phyloP scores from a whole-genome alignment of 2,888 invertebrate genomes.

The Philhelius pedissequus region DNA sequence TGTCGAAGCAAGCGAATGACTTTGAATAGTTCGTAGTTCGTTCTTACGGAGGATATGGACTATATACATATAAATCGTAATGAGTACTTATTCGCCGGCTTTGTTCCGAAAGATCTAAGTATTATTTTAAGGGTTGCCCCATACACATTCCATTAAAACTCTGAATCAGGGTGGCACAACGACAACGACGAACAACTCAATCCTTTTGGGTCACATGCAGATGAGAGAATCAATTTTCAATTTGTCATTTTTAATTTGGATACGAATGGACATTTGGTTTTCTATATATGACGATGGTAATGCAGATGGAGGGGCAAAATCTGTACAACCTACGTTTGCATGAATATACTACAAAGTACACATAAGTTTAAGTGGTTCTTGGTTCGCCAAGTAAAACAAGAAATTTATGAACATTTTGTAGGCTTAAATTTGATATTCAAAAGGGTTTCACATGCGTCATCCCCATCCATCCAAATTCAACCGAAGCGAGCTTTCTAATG shows the following conservation, averaged over 20 bases:
- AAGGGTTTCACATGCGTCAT: slow-evolving; percentile 19
- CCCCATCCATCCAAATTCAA: background rate
- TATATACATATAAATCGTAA: slow-evolving; percentile 41
- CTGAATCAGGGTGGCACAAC: background rate
- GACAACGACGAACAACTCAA: slow-evolving; percentile 36
- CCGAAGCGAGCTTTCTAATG: background rate
- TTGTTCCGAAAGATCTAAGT: slow-evolving; percentile 28
- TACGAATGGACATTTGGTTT: slow-evolving; percentile 30
- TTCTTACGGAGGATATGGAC: background rate
- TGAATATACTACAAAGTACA: background rate
- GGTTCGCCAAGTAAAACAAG: slow-evolving; percentile 37
- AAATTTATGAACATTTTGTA: slow-evolving; percentile 35
- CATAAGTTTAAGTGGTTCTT: background rate
- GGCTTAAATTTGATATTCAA: slow-evolving; percentile 53
- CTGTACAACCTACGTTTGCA: background rate
- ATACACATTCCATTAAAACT: background rate
- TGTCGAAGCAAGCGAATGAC: background rate
- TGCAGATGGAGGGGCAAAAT: background rate
- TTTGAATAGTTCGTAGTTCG: slow-evolving; percentile 10
- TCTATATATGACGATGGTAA: background rate
- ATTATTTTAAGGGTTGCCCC: slow-evolving; percentile 17
- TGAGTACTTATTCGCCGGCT: slow-evolving; percentile 50
- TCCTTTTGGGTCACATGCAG: slow-evolving; percentile 58
- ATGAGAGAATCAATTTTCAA: slow-evolving; percentile 59
- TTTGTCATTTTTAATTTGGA: slow-evolving; percentile 65